Conservation (phyloP, 2,888 invertebrate genomes). For the Zygothrica quintamaculata region DNA sequence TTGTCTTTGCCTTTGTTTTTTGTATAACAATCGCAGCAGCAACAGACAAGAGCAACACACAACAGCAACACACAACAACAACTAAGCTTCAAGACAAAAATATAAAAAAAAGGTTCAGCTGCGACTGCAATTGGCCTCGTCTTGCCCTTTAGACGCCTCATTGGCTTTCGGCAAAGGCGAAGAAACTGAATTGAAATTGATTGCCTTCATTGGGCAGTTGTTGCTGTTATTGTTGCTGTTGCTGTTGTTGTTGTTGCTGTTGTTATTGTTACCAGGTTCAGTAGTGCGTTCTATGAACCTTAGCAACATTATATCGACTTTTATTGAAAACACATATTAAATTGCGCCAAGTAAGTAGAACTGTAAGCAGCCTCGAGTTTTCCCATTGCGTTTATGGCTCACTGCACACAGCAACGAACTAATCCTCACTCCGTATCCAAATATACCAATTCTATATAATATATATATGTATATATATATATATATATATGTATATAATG, state of each 20-base stretch:
- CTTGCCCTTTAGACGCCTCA: constrained; percentile 73
- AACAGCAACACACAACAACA: constrained; percentile 13
- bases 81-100: constrained; percentile 4
- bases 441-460: too few species aligned
- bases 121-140: constrained; percentile 69
- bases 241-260: too few species aligned
- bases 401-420: constrained; percentile 49
- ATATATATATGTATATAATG: too few species aligned
- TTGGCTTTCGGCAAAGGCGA: constrained; percentile 66
- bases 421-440: not conserved
- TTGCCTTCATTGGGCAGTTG: constrained; percentile 66
- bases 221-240: too few species aligned
- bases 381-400: constrained; percentile 62
- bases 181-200: constrained; percentile 76
- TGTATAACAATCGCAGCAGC: constrained; percentile 2
- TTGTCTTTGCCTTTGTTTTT: constrained; percentile 2
- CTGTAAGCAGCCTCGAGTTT: constrained; percentile 36
- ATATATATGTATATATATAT: too few species aligned
- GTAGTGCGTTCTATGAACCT: constrained; percentile 75
- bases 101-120: constrained; percentile 55
- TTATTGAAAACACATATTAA: constrained; percentile 75
- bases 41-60: too few species aligned
- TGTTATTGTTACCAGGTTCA: constrained; percentile 61
- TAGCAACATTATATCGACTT: constrained; percentile 71
- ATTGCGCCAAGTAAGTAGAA: constrained; percentile 61